Evolutionary conservation across 1,140 invertebrate species (phyloP).

Genomic region (Vanessa tameamea): DNA sequence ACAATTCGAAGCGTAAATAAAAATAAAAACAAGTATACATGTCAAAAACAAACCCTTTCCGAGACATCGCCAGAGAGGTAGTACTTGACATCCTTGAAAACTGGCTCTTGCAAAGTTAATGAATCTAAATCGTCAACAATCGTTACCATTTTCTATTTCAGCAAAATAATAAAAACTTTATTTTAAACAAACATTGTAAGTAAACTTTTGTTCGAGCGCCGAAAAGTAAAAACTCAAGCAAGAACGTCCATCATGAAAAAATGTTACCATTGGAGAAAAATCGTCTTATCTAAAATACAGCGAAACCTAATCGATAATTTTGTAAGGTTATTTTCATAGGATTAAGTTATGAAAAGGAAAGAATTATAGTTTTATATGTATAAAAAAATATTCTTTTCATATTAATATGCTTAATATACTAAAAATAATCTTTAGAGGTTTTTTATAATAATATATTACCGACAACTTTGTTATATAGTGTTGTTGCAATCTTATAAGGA

Average conservation of each 20-base stretch:
- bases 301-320: too few relatives aligned
- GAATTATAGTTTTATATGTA: too few relatives aligned
- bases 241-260: conserved; percentile 66
- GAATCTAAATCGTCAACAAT: conserved; percentile 79
- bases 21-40: conserved; percentile 66
- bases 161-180: conserved; percentile 54
- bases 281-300: too few relatives aligned
- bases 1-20: conserved; percentile 57
- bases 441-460: too few relatives aligned
- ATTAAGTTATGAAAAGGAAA: too few relatives aligned
- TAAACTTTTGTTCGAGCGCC: conserved; percentile 60
- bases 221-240: conserved; percentile 62
- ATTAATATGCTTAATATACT: too few relatives aligned
- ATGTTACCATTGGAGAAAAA: conserved; percentile 46
- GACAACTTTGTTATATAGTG: too few relatives aligned
- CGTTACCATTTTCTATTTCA: conserved; percentile 80
- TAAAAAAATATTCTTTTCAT: too few relatives aligned
- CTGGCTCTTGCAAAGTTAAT: conserved; percentile 75
- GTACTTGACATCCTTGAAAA: conserved; percentile 86
- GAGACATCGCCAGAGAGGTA: conserved; percentile 86
- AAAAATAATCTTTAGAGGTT: too few relatives aligned
- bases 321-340: too few relatives aligned
- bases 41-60: conserved; percentile 82
- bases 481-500: too few relatives aligned
- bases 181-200: conserved; percentile 59